These are phyloP conservation scores for Ganaspis brasiliensis DNA, from an alignment of 2,888 invertebrate genomes.

Conservation along the genomic window DNA sequence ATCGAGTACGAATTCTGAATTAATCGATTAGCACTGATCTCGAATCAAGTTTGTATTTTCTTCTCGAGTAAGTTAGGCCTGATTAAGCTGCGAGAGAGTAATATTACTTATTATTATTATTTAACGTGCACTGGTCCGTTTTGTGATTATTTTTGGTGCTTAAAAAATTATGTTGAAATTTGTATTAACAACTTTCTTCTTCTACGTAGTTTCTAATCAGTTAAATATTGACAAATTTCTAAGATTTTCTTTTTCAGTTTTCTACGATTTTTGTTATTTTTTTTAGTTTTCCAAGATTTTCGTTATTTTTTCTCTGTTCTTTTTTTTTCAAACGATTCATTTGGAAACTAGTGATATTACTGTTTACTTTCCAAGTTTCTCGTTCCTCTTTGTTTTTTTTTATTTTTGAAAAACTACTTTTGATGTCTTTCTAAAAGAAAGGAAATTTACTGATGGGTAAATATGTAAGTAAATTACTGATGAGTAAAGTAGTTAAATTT, in stretches of 20 bases:
- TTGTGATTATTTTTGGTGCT: constrained; percentile 30
- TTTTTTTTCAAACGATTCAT: too few species aligned
- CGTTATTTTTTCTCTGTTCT: background rate
- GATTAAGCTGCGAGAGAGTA: constrained; percentile 7
- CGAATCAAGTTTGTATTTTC: constrained; percentile 16
- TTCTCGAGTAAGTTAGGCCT: constrained; percentile 25
- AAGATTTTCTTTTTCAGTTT: constrained; percentile 2
- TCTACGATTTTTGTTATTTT: background rate
- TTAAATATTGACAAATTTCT: too few species aligned
- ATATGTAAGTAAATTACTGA: too few species aligned
- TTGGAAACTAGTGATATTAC: constrained; percentile 38
- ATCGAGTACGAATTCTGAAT: constrained; percentile 15
- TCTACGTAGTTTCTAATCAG: too few species aligned
- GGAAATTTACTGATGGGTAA: constrained; percentile 12
- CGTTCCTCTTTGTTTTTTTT: constrained; percentile 45
- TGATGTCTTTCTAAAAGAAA: background rate
- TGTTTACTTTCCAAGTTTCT: constrained; percentile 42
- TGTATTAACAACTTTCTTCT: background rate
- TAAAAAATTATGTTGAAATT: constrained; percentile 2
- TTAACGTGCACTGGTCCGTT: background rate
- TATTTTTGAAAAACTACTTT: background rate
- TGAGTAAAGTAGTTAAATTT: constrained; percentile 30
- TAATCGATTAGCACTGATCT: constrained; percentile 24
- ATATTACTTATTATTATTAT: constrained; percentile 7
- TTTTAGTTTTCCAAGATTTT: background rate